A percentile compares a stretch with the other conserved stretches of the same genome.
These are phyloP conservation scores for Stichopus horrens DNA, from an alignment of 53 echinoderm and acorn worm genomes.

Conservation along the genomic window DNA sequence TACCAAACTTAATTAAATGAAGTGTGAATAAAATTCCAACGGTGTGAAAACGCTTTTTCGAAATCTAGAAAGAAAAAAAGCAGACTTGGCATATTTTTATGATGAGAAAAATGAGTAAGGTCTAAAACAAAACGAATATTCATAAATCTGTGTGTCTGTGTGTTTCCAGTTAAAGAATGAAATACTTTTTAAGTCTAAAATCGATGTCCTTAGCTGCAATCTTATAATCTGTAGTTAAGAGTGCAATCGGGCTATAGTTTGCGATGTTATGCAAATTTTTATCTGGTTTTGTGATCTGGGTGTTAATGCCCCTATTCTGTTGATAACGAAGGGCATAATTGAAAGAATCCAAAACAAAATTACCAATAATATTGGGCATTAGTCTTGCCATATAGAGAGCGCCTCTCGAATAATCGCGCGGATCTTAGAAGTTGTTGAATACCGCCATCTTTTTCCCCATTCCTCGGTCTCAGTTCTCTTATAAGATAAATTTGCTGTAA, in stretches of 20 bases:
- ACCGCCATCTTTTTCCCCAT: too few relatives aligned
- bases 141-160: constrained; percentile 59
- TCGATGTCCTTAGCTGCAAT: constrained; percentile 54
- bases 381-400: too few relatives aligned
- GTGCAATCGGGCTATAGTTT: constrained; percentile 61
- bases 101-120: constrained; percentile 25
- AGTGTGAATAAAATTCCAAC: not conserved
- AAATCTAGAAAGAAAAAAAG: constrained; percentile 46
- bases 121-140: constrained; percentile 58
- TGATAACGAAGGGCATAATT: constrained; percentile 55
- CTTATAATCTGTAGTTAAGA: constrained; percentile 68
- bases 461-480: too few relatives aligned
- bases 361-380: constrained; percentile 21
- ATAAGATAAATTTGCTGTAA: too few relatives aligned
- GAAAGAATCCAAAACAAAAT: constrained; percentile 47
- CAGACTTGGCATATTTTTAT: not conserved
- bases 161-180: constrained; percentile 31
- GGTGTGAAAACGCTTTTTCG: not conserved
- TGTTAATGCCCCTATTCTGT: constrained; percentile 58
- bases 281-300: constrained; percentile 57
- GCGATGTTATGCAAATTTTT: constrained; percentile 48
- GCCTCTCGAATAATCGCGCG: too few relatives aligned
- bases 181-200: constrained; percentile 50
- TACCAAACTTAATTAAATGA: not conserved
- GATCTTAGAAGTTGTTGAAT: too few relatives aligned